phyloP scores from a whole-genome alignment of 2,797 vertebrate genomes.

The Anolis apletophallus region DNA sequence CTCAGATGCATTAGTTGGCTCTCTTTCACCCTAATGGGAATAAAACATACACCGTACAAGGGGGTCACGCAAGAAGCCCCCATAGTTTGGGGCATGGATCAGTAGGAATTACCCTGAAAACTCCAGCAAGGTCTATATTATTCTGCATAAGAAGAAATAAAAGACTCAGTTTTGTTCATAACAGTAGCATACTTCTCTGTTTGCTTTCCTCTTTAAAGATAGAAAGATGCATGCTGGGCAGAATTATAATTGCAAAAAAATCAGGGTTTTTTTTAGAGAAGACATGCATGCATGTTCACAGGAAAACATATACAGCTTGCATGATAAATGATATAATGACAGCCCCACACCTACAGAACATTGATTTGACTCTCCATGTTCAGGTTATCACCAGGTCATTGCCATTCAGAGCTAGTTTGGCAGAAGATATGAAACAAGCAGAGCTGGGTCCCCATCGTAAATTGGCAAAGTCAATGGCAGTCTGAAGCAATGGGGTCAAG shows the following conservation, averaged over 20 bases:
- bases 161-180: background rate
- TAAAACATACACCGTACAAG: constrained; percentile 24
- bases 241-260: background rate
- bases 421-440: constrained; percentile 56
- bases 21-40: constrained; percentile 42
- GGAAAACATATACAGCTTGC: background rate
- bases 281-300: constrained; percentile 13
- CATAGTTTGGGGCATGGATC: constrained; percentile 11
- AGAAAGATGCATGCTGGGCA: background rate
- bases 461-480: constrained; percentile 55
- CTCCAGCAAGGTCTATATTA: background rate
- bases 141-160: background rate
- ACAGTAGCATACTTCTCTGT: background rate
- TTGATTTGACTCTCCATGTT: constrained; percentile 60
- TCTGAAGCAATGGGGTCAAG: constrained; percentile 70
- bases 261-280: background rate
- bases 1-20: constrained; percentile 57
- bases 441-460: constrained; percentile 61
- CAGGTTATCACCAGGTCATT: constrained; percentile 59
- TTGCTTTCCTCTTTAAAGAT: rapidly evolving
- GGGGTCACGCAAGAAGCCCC: constrained; percentile 29
- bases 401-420: constrained; percentile 57
- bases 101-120: constrained; percentile 41
- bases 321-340: constrained; percentile 45
- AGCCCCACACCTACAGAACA: constrained; percentile 51